Evolutionary conservation across 1,140 invertebrate species (phyloP), one percentile per base, ranked within the genome.

Genomic region (Plectrocnemia conspersa): DNA sequence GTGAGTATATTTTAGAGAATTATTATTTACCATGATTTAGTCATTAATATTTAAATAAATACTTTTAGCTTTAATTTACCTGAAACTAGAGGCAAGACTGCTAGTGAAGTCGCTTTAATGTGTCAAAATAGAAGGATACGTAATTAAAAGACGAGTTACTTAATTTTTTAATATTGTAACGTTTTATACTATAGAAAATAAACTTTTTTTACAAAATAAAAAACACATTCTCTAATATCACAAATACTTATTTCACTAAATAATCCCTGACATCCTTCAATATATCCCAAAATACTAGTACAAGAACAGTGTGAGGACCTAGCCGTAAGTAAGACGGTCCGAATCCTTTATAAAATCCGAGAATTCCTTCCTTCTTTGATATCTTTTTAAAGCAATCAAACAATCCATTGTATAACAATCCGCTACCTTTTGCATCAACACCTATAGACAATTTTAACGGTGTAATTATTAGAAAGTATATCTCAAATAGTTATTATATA

Each of bases 341-440:
- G 23, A 88, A 81, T 10, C 91, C 91, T 75, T 95, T 95, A 68
- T 93, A 94, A 61, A 93, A 82, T 2, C 88, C 89, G 40, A 76
- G 70, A 1, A 88, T 59, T 0, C 91, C 89, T 77, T 94, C 91
- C 0, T 78, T 79, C 54, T 73, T 74, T 5, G 82, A 72, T 57
- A 91, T 89, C 69, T 94, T 94, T 0, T 76, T 52, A 23, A 86
- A 78, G 63, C 89, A 92, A 66, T 95, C 89, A 1, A 79, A 40
- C 61, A 91, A 80, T n/a, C 85, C 84, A 0, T 66, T 76, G 66
- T 95, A 94, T 6, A 88, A 66, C 0, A 83, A 63, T 7, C 91
- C 91, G 63, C 77, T 78, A 5, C 86, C 86, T 33, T 69, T 69
- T 3, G 64, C 64, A 68, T 87, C 83, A 1, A 81, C 74, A n/a